Evolutionary conservation across 2,888 invertebrate species (phyloP).

Genomic region (Drosophila lutescens): DNA sequence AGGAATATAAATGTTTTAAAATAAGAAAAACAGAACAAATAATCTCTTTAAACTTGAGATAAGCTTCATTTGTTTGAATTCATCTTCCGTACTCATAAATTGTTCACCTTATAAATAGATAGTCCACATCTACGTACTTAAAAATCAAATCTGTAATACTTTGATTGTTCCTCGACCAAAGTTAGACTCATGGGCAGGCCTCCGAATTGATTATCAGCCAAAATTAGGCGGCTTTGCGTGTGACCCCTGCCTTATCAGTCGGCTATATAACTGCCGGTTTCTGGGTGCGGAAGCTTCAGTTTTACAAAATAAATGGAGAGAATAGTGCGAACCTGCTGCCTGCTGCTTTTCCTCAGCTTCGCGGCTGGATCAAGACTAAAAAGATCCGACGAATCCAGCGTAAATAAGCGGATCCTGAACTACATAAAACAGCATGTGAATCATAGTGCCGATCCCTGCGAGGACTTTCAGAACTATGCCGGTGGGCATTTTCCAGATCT

Average conservation of each 20-base stretch:
- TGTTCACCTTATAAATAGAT: too few relatives aligned
- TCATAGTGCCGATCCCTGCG: neutral
- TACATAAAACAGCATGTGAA: neutral
- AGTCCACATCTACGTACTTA: too few relatives aligned
- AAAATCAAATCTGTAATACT: too few relatives aligned
- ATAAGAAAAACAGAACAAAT: too few relatives aligned
- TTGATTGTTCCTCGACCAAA: too few relatives aligned
- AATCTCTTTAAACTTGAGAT: too few relatives aligned
- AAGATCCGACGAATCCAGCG: neutral
- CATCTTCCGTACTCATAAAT: too few relatives aligned
- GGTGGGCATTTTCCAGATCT: neutral
- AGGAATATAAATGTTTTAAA: too few relatives aligned
- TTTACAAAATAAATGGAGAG: neutral
- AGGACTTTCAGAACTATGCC: neutral
- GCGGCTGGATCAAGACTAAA: neutral
- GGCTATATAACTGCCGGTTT: neutral
- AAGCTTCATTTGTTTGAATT: too few relatives aligned
- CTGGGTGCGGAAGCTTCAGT: neutral
- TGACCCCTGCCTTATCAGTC: neutral
- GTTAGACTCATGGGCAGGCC: too few relatives aligned
- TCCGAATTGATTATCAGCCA: neutral
- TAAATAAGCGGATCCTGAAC: neutral
- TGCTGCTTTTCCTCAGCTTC: neutral
- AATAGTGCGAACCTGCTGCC: neutral
- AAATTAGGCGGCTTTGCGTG: neutral